These are phyloP conservation scores for Colletes collaris DNA, from an alignment of 2,888 invertebrate species.

Conservation along the genomic window DNA sequence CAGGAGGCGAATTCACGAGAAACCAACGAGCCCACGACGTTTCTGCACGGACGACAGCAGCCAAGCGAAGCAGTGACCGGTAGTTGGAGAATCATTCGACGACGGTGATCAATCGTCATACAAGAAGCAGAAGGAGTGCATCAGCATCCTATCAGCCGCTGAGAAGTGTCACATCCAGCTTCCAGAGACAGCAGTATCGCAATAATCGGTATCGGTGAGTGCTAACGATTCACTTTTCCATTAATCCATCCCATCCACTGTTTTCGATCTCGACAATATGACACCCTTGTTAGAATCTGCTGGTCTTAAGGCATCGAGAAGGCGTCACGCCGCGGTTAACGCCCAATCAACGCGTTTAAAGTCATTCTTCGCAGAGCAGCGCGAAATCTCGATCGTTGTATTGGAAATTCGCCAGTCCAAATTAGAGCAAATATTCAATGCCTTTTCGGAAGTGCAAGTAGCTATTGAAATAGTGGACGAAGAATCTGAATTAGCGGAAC, in stretches of 20 bases:
- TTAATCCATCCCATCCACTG: neutral
- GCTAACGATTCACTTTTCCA: neutral
- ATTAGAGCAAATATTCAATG: neutral
- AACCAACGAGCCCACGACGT: no score
- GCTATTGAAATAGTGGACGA: neutral
- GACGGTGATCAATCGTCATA: no score
- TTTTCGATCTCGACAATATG: neutral
- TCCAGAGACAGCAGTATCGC: no score
- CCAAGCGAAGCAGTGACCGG: no score
- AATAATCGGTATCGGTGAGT: neutral
- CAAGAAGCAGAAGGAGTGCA: no score
- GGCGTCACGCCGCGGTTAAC: neutral
- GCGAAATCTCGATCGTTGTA: no score
- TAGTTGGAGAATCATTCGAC: no score
- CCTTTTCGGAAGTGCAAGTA: neutral
- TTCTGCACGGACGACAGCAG: no score
- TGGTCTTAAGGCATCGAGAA: neutral
- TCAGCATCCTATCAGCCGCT: no score
- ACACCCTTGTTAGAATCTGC: no score
- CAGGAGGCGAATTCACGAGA: no score
- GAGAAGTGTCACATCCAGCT: no score
- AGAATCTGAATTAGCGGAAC: neutral
- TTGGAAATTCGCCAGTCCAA: neutral
- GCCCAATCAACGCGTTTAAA: neutral
- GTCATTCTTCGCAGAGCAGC: neutral